Percentiles rank a stretch among this genome's conserved stretches.
These are phyloP conservation scores for Erythrolamprus reginae DNA, from an alignment of 2,113 vertebrate species.

Conservation along the genomic window DNA sequence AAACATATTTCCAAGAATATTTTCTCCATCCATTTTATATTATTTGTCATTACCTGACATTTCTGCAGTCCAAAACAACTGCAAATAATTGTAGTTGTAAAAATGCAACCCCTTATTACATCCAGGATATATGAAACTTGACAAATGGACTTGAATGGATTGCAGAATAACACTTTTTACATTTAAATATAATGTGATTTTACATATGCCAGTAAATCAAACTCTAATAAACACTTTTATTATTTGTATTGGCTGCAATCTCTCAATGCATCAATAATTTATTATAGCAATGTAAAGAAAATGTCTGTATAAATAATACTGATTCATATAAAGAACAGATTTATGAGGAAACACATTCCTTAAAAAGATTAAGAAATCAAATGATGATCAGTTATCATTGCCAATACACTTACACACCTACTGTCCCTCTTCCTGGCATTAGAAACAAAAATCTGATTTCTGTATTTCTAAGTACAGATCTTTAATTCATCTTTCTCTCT, in stretches of 20 bases:
- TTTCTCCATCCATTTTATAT: constrained; percentile 47
- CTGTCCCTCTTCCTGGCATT: background rate
- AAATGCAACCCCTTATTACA: constrained; percentile 11
- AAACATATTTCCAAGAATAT: constrained; percentile 37
- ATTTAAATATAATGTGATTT: constrained; percentile 23
- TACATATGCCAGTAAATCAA: background rate
- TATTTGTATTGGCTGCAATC: background rate
- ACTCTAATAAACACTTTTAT: background rate
- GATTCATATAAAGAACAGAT: background rate
- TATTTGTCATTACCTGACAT: constrained; percentile 51
- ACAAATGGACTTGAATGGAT: constrained; percentile 24
- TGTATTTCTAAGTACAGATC: background rate
- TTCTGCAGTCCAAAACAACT: constrained; percentile 35
- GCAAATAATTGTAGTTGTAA: constrained; percentile 33
- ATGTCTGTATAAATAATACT: background rate
- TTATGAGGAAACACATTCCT: background rate
- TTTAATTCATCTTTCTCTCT: background rate
- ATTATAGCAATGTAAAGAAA: background rate
- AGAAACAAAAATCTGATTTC: background rate
- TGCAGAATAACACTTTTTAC: constrained; percentile 27
- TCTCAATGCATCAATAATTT: background rate
- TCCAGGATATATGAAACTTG: constrained; percentile 8
- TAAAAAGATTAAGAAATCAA: background rate
- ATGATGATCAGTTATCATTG: background rate
- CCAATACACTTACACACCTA: background rate